Evolutionary conservation across 2,113 vertebrate genomes (phyloP), one percentile per base, ranked within the genome.

Genomic region (Scomber colias): DNA sequence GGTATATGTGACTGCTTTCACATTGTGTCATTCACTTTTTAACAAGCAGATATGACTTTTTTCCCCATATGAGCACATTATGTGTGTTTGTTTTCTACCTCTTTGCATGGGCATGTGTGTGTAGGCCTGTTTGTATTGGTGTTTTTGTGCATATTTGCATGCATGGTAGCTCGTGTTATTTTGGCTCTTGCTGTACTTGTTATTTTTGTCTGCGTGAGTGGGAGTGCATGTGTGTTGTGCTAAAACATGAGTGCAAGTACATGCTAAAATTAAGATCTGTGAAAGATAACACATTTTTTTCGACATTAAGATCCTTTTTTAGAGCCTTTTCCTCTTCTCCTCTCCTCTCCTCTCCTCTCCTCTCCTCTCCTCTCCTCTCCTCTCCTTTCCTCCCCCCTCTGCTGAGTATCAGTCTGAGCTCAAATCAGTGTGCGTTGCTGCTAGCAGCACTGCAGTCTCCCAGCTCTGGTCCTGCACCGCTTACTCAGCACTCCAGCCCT

Each of bases 391-490:
- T 19, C 31, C 2, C 68, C 57, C 9, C 71, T 44, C 60, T 53
- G 66, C 77, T 82, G 73, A 76, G 49, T 66, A 73, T 88, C 83
- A 61, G 79, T 88, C 75, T 81, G 78, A 91, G 80, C 82, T 82
- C 45, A 63, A 63, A 81, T 91, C 68, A 81, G 66, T 83, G 79
- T 87, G 60, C 79, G 81, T 83, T 87, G 84, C 80, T 90, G 83
- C 81, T 83, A 89, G 87, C 84, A 93, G 90, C 85, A 93, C 91
- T 94, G 93, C 94, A 93, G 92, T 94, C 92, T 90, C 89, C 61
- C 77, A 84, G 77, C 84, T 82, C 64, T 63, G 54, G 60, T 64
- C 88, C 87, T 87, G 87, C 89, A 85, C 76, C 40, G 90, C 93
- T 94, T 93, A 94, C 45, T 90, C 59, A 53, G 54, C 72, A 50